Evolutionary conservation across 2,113 vertebrate genomes (phyloP).

Genomic region (Lophius piscatorius): DNA sequence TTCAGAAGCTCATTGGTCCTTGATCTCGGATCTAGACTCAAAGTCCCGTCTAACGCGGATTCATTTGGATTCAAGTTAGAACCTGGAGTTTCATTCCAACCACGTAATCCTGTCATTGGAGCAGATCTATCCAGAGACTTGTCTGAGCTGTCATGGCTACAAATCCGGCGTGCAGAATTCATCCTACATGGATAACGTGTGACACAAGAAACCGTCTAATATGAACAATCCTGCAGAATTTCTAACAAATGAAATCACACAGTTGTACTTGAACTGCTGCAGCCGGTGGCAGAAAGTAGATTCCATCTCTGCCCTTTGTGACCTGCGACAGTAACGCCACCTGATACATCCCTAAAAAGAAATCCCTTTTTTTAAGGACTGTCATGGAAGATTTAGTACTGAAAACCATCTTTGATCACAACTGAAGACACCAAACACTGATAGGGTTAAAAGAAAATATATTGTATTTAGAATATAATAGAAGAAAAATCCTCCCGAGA

Average conservation of each 20-base stretch:
- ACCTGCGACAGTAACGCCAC: conserved; percentile 29
- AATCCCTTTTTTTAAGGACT: conserved; percentile 27
- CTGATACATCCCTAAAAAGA: conserved; percentile 33
- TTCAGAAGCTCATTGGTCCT: conserved; percentile 8
- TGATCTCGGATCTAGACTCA: not conserved
- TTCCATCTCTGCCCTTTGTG: conserved; percentile 20
- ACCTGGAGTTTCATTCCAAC: not conserved
- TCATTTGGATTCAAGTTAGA: conserved; percentile 6
- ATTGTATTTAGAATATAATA: not conserved
- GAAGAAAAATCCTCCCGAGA: not conserved
- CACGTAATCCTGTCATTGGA: conserved; percentile 12
- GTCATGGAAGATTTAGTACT: conserved; percentile 10
- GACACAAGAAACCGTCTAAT: too few relatives aligned
- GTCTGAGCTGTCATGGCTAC: not conserved
- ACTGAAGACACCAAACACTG: conserved; percentile 1
- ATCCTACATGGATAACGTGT: not conserved
- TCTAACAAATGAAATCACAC: not conserved
- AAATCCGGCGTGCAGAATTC: not conserved
- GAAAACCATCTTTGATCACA: too few relatives aligned
- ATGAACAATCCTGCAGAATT: too few relatives aligned
- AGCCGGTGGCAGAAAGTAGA: conserved; percentile 8
- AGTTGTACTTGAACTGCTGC: too few relatives aligned
- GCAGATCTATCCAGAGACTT: not conserved
- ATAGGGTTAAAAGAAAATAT: too few relatives aligned
- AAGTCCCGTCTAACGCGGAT: conserved; percentile 1